Percentiles rank a stretch among this genome's conserved stretches.
Conservation (phyloP, 2,113 vertebrate genomes). For the Hippoglossus stenolepis region DNA sequence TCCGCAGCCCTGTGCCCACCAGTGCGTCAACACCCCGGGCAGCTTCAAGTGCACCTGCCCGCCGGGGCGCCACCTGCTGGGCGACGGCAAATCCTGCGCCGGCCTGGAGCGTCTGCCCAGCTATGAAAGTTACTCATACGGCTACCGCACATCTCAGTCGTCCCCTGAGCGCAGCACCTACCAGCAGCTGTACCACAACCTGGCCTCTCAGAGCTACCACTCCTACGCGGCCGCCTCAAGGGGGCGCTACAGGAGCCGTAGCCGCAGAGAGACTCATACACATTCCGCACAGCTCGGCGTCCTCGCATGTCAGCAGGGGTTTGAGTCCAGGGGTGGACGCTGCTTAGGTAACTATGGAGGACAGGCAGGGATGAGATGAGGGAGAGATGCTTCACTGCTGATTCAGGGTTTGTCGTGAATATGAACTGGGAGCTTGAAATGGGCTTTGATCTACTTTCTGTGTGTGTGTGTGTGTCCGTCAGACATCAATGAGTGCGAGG, state of each 20-base stretch:
- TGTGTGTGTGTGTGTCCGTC: slow-evolving; percentile 24
- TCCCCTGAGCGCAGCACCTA: slow-evolving; percentile 84
- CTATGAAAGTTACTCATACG: slow-evolving; percentile 85
- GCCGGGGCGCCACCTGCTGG: slow-evolving; percentile 91
- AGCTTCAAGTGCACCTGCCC: slow-evolving; percentile 97
- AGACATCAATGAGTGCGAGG: slow-evolving; percentile 98
- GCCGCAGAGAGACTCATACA: slow-evolving; percentile 50
- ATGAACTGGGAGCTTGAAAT: background rate
- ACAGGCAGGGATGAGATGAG: slow-evolving; percentile 66
- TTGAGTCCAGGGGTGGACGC: slow-evolving; percentile 84
- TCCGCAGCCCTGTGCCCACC: slow-evolving; percentile 92
- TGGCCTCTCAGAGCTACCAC: slow-evolving; percentile 92
- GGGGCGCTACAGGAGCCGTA: slow-evolving; percentile 84
- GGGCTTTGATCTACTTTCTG: background rate
- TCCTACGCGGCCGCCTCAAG: slow-evolving; percentile 85
- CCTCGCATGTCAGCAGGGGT: slow-evolving; percentile 88
- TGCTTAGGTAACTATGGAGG: slow-evolving; percentile 93
- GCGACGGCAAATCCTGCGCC: slow-evolving; percentile 96
- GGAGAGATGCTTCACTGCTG: slow-evolving; percentile 26
- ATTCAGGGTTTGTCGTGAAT: background rate
- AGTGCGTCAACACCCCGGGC: slow-evolving; percentile 93
- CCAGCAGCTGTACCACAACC: slow-evolving; percentile 90
- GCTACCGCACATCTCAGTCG: slow-evolving; percentile 88
- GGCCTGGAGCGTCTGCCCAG: slow-evolving; percentile 93
- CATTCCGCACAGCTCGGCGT: slow-evolving; percentile 28